Base-by-base conservation (phyloP, 2,797 vertebrate species). In the Choloepus didactylus region DNA sequence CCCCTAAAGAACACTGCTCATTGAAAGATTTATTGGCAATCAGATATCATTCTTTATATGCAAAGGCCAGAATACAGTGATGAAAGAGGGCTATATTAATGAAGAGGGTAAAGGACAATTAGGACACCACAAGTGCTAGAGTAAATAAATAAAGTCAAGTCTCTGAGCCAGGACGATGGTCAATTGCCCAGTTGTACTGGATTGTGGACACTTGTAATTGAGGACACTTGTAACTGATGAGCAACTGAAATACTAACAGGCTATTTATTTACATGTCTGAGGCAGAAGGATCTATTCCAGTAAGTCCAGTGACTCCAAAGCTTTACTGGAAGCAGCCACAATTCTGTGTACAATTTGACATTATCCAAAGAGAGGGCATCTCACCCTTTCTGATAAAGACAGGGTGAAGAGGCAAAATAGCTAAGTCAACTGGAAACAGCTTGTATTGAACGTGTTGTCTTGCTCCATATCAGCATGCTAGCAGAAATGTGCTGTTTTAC, bases 291-390 rank as follows among this genome's bases (percentile, higher is more conserved):
- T 60, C 49, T 29, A 0, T 93, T 96, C 85, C 92, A 91, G 80
- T 94, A 94, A 97, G n/a, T 96, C 29, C 29, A 44, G 59, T 67
- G 86, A 96, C 86, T 91, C 91, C 35, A 46, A 35, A 87, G 54
- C 1, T 49, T 94, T 94, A 76, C 96, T 80, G 96, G 91, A 96
- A 97, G 25, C 11, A 51, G 15, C 4, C 18, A 3, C n/a, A 76
- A 56, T 77, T 90, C 56, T 80, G 62, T 76, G 46, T 27, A 21
- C 44, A 60, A 76, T 44, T 10, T 25, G 56, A 93, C 29, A 10
- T 93, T 92, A 49, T 19, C 49, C 60, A 95, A 72, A 70, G 80
- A 87, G n/a, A 79, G 1, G 27, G 35, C 31, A 38, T 46, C n/a
- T 86, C 18, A 0, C 19, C n/a, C 64, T 82, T 76, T 94, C 31